Base-by-base conservation (phyloP, 2,113 vertebrate species). In the Callorhinus ursinus region DNA sequence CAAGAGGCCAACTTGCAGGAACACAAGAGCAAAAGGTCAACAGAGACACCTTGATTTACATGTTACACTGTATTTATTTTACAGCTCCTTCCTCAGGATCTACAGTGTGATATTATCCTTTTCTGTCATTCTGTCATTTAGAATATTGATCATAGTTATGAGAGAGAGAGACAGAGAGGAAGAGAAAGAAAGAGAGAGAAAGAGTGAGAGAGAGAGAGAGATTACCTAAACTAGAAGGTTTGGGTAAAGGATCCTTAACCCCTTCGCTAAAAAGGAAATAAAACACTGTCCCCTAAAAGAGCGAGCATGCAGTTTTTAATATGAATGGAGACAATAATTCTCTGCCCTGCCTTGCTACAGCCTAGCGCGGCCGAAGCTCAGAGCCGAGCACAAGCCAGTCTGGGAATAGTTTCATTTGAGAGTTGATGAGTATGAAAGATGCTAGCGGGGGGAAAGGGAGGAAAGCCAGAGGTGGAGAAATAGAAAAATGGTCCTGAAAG, bases 361-460 rank as follows among this genome's bases (percentile, higher is more conserved):
- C n/a, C 55, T 7, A 51, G 36, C 31, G 26, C 0, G 0, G 55
- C n/a, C 19, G 0, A 72, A 39, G 31, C 21, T 33, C 0, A 0
- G 24, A 26, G 36, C 33, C 28, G 9, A 85, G 88, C 19, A 59
- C 39, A 65, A n/a, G 61, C 87, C 93, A 76, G 51, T 57, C 33
- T 10, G 1, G 51, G n/a, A 76, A 46, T 14, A 65, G 63, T 83
- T 89, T 55, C 74, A 28, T 16, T 4, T 87, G 55, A n/a, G 28
- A 74, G 39, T 13, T 2, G 31, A 63, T 67, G 71, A 59, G 81
- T 12, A 69, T 6, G 46, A 46, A 57, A 94, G 55, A 90, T 74
- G 28, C 33, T 14, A 77, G 36, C 55, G 76, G 28, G 51, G 31
- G 51, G 24, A 83, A 76, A 69, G 42, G 24, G 39, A 72, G 18